Evolutionary conservation across 2,113 vertebrate species (phyloP), one percentile per base, ranked within the genome.

Genomic region (Oreochromis tanganicae): DNA sequence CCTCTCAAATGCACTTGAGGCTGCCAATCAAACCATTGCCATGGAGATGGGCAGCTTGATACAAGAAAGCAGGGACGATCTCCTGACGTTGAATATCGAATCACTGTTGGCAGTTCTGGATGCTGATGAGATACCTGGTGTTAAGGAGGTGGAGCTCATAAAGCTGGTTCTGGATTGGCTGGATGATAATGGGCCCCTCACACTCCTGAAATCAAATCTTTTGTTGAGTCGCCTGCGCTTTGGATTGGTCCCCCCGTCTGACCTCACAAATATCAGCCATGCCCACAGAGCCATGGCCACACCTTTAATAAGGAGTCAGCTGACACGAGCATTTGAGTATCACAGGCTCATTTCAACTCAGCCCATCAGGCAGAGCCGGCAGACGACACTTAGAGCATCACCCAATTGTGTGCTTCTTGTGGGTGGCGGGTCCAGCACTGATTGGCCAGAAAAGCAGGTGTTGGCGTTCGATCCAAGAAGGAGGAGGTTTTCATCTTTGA

Each of bases 271-370:
- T 66, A 91, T 97, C 5, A 96, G 97, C 89, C 96, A 94, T 0
- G 92, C 93, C 43, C 95, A 96, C 4, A 96, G 92, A 82, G 96
- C 98, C 9, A 93, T 94, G 61, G 91, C 97, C 81, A 97, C 98
- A 0, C 93, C 97, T 3, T 89, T 97, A 2, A 96, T 99, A 68
- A 96, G 97, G 81, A 96, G 97, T 84, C 96, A 98, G 88, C 96
- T 99, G 86, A 97, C 97, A 54, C 97, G 97, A 88, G 98, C 98
- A 7, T 89, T 98, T 89, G 97, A 97, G 87, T 99, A 99, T 91
- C 98, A 99, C 87, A 85, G 90, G 13, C 87, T 95, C 21, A 94
- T 96, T n/a, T 93, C 96, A 27, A 97, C 95, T 54, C 97, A 98
- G 91, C 98, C 99, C 13, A 91, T 98, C 46, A 68, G 96, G 63